phyloP scores from a whole-genome alignment of 2,888 invertebrate species.

The Metellina segmentata region DNA sequence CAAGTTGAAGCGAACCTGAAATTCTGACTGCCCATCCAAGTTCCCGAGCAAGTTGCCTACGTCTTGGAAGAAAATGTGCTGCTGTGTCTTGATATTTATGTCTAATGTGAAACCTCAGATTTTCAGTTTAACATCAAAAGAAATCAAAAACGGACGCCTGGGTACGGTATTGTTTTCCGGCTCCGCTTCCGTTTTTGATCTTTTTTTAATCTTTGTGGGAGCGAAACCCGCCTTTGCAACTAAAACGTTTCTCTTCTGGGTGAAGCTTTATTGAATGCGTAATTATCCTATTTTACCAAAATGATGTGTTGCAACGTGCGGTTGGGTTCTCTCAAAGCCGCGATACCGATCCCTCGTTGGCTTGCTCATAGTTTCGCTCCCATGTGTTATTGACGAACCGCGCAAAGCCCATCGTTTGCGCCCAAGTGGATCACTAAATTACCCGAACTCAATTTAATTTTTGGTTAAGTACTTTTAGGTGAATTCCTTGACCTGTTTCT shows the following conservation, averaged over 20 bases:
- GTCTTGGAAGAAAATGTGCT: not conserved
- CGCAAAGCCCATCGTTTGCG: slow-evolving; percentile 12
- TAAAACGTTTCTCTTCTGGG: slow-evolving; percentile 14
- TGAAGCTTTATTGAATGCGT: slow-evolving; percentile 4
- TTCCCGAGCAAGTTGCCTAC: not conserved
- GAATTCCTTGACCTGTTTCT: slow-evolving; percentile 22
- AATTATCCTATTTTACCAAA: slow-evolving; percentile 14
- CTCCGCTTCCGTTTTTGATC: slow-evolving; percentile 27
- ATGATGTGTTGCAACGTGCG: slow-evolving; percentile 40
- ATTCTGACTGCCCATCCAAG: not conserved
- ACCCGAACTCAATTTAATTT: slow-evolving; percentile 30
- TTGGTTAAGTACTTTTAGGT: slow-evolving; percentile 17
- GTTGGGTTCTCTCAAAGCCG: slow-evolving; percentile 59
- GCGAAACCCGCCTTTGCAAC: slow-evolving; percentile 59
- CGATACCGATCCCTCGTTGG: slow-evolving; percentile 52
- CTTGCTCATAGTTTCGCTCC: slow-evolving; percentile 69
- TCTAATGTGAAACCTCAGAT: slow-evolving; percentile 71
- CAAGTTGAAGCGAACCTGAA: not conserved
- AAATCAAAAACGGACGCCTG: slow-evolving; percentile 21
- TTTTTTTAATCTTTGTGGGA: slow-evolving; percentile 8
- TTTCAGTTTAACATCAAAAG: slow-evolving; percentile 47
- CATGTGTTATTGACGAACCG: not conserved
- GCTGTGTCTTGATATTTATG: slow-evolving; percentile 15
- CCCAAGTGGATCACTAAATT: slow-evolving; percentile 70
- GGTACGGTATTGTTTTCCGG: slow-evolving; percentile 2